Evolutionary conservation across 2,888 invertebrate genomes (phyloP), one percentile per base, ranked within the genome.

Genomic region (Melieria picta): DNA sequence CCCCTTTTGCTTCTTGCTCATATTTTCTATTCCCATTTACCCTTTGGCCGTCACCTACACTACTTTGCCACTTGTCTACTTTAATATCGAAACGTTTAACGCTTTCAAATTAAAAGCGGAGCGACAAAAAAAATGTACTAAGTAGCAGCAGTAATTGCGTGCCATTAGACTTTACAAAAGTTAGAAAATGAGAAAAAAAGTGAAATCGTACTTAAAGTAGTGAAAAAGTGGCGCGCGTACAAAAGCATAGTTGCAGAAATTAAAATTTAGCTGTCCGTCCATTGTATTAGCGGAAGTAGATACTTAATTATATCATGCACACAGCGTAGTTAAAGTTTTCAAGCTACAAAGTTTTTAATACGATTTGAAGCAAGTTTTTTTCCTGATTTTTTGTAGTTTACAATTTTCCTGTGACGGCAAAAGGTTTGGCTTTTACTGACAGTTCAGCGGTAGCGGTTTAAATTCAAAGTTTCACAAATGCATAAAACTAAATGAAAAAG

Each of bases 281-380:
- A 50, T 48, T 45, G 67, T 60, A 60, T 48, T 48, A 43, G 56
- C 2, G 63, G 63, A 50, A 52, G 56, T 55, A 56, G 46, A 13
- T 69, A 69, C 56, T 69, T 69, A 69, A 69, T 69, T 69, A 69
- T 69, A 30, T 45, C 63, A 45, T 56, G 56, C 13, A 50, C 52
- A 46, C 47, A 46, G 42, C 11, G 50, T 9, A 30, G 61, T 42
- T 5, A n/a, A 63, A 63, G 47, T 63, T 69, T 13, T 10, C 50
- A 30, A 30, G 45, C 50, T 42, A 13, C 43, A 61, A 67, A 60
- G 60, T 60, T 67, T 65, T 61, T 67, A 67, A 67, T 60, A 67
- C 52, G 67, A 67, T 67, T 67, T 60, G 16, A 47, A 43, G 45
- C 5, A 67, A 67, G 45, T 45, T 58, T 30, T 30, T 30, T 30